phyloP scores from a whole-genome alignment of 2,888 invertebrate species.

The Ctena decussata region DNA sequence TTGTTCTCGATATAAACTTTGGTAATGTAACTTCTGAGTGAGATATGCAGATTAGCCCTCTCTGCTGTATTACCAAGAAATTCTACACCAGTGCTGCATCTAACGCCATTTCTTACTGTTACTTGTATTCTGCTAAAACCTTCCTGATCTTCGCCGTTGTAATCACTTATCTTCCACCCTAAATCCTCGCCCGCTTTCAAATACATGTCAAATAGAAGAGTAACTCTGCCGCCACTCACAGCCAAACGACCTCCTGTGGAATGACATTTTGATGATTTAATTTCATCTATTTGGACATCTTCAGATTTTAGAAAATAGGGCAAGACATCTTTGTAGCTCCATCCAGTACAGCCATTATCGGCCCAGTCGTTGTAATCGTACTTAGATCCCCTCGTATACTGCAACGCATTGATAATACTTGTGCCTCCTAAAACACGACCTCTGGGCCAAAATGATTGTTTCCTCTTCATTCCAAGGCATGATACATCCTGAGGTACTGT shows the following conservation, averaged over 20 bases:
- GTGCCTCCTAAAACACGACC: constrained; percentile 59
- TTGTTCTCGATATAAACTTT: constrained; percentile 75
- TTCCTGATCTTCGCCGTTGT: no score
- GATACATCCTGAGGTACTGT: constrained; percentile 51
- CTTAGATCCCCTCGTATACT: constrained; percentile 60
- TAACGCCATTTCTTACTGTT: constrained; percentile 41
- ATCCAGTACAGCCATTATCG: constrained; percentile 44
- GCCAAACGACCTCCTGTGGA: constrained; percentile 44
- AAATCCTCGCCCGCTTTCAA: constrained; percentile 51
- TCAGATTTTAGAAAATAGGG: constrained; percentile 62
- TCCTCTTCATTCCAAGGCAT: constrained; percentile 33
- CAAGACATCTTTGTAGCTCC: constrained; percentile 56
- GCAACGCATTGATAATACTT: constrained; percentile 56
- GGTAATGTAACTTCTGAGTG: constrained; percentile 61
- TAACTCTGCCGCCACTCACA: constrained; percentile 45
- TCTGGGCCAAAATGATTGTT: constrained; percentile 50
- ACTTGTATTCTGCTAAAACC: constrained; percentile 52
- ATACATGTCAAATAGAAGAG: constrained; percentile 39
- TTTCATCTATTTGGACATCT: no score
- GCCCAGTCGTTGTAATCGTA: no score
- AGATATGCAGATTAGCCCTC: constrained; percentile 49
- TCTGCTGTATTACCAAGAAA: constrained; percentile 44
- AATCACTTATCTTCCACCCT: constrained; percentile 46
- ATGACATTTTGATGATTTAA: constrained; percentile 57
- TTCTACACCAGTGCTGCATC: constrained; percentile 50